Base-by-base conservation (phyloP, 2,888 invertebrate species). In the Ligdia adustata region DNA sequence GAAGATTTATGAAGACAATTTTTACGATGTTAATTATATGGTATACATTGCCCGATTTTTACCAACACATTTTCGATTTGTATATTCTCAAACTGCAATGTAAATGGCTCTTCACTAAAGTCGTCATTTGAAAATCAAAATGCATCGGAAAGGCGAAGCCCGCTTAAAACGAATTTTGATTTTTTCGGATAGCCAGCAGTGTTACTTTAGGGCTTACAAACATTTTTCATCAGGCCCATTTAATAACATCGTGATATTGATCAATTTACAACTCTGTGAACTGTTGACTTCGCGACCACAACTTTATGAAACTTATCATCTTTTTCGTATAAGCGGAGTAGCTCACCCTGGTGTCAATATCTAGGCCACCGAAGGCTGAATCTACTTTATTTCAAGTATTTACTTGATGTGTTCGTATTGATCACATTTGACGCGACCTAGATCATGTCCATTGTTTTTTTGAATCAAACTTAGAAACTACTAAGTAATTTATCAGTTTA, bases 1-100 rank as follows among this genome's bases (percentile, higher is more conserved):
- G 53, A 74, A 82, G 80, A 84, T 83, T 83, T 83, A 82, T 81
- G 62, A 63, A 60, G 59, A 57, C 62, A 63, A 42, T 53, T 53
- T 51, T 46, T 31, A 45, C 37, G 42, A 29, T 51, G 39, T 46
- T 48, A 55, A 53, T 47, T 51, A 39, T 47, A 26, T 4, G 16
- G 18, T 47, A 26, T 50, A 62, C 83, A 83, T 73, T 77, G 65
- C 75, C 51, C 49, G 9, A 1, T 60, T 51, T 40, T 22, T 16
- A 15, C 7, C 35, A 20, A 38, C 16, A 29, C 41, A 20, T 20
- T 33, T 27, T 44, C 11, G 41, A 39, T 20, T 20, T 9, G 2
- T 28, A 20, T 7, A 5, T 53, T 51, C 24, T n/a, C 41, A 75
- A 54, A 46, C 66, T 55, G 79, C 73, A 80, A 68, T 84, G 84